Base-by-base conservation (phyloP, 2,113 vertebrate species). In the Grus americana region DNA sequence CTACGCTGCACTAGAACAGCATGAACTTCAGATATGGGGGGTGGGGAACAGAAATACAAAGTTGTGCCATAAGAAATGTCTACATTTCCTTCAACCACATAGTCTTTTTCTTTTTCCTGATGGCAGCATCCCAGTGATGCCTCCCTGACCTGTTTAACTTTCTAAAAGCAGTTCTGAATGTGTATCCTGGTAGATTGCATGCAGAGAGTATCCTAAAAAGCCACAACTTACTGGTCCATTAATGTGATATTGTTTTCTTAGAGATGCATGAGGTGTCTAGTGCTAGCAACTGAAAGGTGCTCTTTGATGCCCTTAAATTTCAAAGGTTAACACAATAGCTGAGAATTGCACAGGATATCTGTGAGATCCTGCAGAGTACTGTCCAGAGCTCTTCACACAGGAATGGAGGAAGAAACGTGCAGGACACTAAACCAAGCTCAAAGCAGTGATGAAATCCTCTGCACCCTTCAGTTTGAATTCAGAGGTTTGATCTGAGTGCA, bases 11-110 rank as follows among this genome's bases (percentile, higher is more conserved):
- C 7, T 62, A 40, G 55, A 81, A 74, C 27, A 38, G 34, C 15
- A 32, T 10, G 7, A 71, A 76, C 42, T 54, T 67, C 15, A 68
- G 59, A 5, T 4, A 4, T 4, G 3, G 12, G 2, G 2, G 0
- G 0, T 2, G 4, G 9, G 23, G 78, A 83, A 30, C 19, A 29
- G 46, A 89, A 89, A 54, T 8, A 13, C 7, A 67, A 59, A 38
- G 27, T 34, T 62, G 14, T 67, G 24, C n/a, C 10, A 3, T 44
- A 20, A 26, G 50, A 79, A 74, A 58, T 7, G 9, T 16, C 50
- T 68, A 32, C 8, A 5, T 49, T 74, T 79, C 38, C 76, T 73
- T 12, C 65, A 49, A 12, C 27, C 34, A 8, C 5, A 3, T 2
- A 66, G 29, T 58, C 14, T 22, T 72, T 62, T 38, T 59, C 2